Base-by-base conservation (phyloP, 64 coral and sea anemone genomes). In the Stylophora pistillata region DNA sequence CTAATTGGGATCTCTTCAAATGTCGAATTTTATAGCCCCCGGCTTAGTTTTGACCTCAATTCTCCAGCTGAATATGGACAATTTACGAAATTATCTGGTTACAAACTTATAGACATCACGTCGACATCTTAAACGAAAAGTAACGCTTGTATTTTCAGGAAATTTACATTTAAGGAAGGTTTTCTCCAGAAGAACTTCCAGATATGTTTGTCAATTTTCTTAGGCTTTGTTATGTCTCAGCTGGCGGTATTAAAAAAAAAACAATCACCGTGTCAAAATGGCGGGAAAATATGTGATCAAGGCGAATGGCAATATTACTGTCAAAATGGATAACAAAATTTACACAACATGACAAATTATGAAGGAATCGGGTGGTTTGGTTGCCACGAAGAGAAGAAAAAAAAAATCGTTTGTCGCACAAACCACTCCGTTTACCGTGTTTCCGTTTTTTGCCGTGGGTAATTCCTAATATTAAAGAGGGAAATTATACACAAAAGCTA, bases 261-360 rank as follows among this genome's bases (percentile, higher is more conserved):
- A 84, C 80, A 84, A 84, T 79, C 55, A 33, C 56, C 77, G 77
- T 79, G 77, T 79, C 58, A 84, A 84, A 84, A 84, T 84, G 80
- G 62, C 80, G 80, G 32, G 62, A 84, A 84, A 76, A 84, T 33
- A 84, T 53, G 34, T 53, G 61, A 52, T 65, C 17, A 70, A 69
- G 59, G 80, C 33, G 60, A 69, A 23, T 23, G 65, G 20, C 33
- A 61, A 32, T 47, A 47, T 53, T 33, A 37, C 59, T 63, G 28
- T 10, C 32, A n/a, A 11, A 28, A 63, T n/a, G 37, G 62, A 70
- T 27, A 27, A 70, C n/a, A 23, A 20, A 12, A 27, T 70, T 84
- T 27, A 23, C 26, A 68, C 64, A 28, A 68, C 2, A 21, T 25
- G 64, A 21, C 12, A 64, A 68, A 68, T 68, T 68, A 68, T 4